Percentiles rank a stretch among this genome's conserved stretches.
phyloP scores from a whole-genome alignment of 1,140 invertebrate genomes.

The Megalopta genalis region DNA sequence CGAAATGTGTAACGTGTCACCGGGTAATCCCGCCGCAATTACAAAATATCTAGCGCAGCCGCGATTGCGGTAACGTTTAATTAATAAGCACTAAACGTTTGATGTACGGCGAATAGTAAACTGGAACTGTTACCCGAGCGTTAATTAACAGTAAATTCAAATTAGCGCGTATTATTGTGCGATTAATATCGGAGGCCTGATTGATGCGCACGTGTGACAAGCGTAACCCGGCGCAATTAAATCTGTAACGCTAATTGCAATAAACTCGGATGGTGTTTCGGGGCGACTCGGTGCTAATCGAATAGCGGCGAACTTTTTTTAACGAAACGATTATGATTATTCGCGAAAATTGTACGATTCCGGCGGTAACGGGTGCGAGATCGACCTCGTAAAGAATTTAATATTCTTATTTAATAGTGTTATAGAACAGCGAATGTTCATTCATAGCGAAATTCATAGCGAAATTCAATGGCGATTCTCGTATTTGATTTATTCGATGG shows the following conservation, averaged over 20 bases:
- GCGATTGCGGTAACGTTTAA: neutral
- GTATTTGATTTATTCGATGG: too few relatives aligned
- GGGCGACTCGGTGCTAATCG: too few relatives aligned
- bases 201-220: constrained; percentile 12
- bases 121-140: neutral
- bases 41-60: constrained; percentile 15
- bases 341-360: too few relatives aligned
- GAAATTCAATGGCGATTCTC: too few relatives aligned
- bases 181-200: constrained; percentile 39
- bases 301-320: neutral
- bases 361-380: too few relatives aligned
- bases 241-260: neutral
- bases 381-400: too few relatives aligned
- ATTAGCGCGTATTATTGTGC: constrained; percentile 35
- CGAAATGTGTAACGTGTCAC: neutral
- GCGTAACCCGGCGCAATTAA: neutral
- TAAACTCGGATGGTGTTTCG: neutral
- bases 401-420: too few relatives aligned
- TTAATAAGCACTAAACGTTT: constrained; percentile 35
- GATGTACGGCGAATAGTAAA: constrained; percentile 30
- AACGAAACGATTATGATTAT: neutral
- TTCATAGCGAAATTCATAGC: too few relatives aligned
- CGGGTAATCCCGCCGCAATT: neutral
- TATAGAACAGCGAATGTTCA: too few relatives aligned
- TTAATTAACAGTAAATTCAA: constrained; percentile 50